Base-by-base conservation (phyloP, 2,888 invertebrate genomes). In the Patella depressa region DNA sequence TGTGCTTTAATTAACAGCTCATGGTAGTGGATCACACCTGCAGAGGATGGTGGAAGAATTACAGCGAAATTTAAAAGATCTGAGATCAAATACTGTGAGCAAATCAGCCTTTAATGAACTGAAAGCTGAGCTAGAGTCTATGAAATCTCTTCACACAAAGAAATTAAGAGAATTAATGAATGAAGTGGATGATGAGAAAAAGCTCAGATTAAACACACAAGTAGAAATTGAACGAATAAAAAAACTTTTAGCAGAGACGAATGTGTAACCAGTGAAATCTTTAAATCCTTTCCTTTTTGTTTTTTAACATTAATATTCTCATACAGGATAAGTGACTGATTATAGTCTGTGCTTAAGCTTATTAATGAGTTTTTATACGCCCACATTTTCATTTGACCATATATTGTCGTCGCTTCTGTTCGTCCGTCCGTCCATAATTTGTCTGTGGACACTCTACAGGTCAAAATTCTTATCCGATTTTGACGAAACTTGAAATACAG, bases 71-170 rank as follows among this genome's bases (percentile, higher is more conserved):
- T 77, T 89, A 14, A 79, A 81, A 72, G 85, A 87, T 53, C 79
- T 89, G 54, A 83, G 84, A 80, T 75, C 82, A 65, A 86, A 85
- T 81, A 85, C 85, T 77, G 86, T 88, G 79, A 89, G 87, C 80
- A 95, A 96, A 93, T 95, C 94, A 83, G 96, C 96, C 89, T 93
- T 96, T 83, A 96, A 96, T 89, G 93, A 95, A 82, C 95, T 95
- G 87, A 86, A 87, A 77, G 79, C 84, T 73, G 88, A 88, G 53
- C 73, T 90, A 71, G 89, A 89, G n/a, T 80, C 79, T 15, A 77
- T 88, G 53, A 85, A 84, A 80, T 82, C 82, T 14, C 79, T 78
- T 17, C 84, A 85, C 78, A 83, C 85, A 14, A 86, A 88, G 77
- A 85, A 88, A 77, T 83, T 91, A 55, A 80, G 85, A 65, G 88